phyloP scores from a whole-genome alignment of 1,140 invertebrate genomes.

The Oryzaephilus surinamensis region DNA sequence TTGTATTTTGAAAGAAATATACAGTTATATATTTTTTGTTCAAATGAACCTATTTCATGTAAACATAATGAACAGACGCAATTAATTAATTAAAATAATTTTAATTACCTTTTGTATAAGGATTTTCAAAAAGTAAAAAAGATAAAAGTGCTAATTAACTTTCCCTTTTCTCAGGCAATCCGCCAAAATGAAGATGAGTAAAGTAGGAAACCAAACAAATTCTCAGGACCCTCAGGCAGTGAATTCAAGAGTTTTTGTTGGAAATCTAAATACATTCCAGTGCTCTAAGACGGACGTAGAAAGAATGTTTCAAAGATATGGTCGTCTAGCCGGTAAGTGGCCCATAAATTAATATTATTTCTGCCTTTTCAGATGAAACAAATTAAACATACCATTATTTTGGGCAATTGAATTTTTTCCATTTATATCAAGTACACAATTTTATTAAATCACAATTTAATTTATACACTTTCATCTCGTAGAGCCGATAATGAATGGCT shows the following conservation, averaged over 20 bases:
- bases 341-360: constrained; percentile 7
- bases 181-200: constrained; percentile 61
- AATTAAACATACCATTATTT: no score
- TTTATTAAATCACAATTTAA: no score
- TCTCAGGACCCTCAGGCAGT: constrained; percentile 79
- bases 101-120: neutral
- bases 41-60: neutral
- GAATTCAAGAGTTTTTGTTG: constrained; percentile 80
- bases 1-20: neutral
- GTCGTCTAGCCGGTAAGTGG: constrained; percentile 61
- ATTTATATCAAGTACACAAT: no score
- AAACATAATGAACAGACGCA: neutral
- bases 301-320: constrained; percentile 77
- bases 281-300: constrained; percentile 82
- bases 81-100: neutral
- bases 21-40: neutral
- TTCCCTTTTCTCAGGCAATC: constrained; percentile 30
- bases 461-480: no score
- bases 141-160: constrained; percentile 9
- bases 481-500: no score
- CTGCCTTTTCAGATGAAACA: no score
- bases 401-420: no score
- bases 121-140: constrained; percentile 1
- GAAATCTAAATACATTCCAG: constrained; percentile 83
- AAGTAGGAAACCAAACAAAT: constrained; percentile 79